A percentile compares a stretch with the other conserved stretches of the same genome.
These are phyloP conservation scores for Molossus alvarezi DNA, from an alignment of 2,797 vertebrate species.

Conservation along the genomic window DNA sequence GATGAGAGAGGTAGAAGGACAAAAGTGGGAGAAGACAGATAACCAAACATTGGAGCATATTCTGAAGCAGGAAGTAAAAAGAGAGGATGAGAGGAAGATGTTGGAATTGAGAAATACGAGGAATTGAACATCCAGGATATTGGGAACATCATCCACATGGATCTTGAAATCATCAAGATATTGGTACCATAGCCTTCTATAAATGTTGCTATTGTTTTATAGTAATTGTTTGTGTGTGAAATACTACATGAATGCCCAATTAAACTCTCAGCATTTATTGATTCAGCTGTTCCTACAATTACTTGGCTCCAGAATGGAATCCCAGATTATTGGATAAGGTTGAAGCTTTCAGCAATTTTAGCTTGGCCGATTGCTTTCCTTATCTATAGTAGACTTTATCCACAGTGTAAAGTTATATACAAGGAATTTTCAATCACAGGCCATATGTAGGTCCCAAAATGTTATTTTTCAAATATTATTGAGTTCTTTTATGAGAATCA, in stretches of 20 bases:
- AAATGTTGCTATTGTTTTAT: not conserved
- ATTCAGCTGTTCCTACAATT: not conserved
- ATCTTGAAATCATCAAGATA: not conserved
- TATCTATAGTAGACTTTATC: not conserved
- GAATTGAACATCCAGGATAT: not conserved
- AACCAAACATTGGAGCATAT: not conserved
- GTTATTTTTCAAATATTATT: slow-evolving; percentile 18
- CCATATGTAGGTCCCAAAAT: not conserved
- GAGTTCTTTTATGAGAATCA: not conserved
- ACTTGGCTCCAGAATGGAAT: not conserved
- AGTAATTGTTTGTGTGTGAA: not conserved
- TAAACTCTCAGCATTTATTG: not conserved
- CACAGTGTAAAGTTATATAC: not conserved
- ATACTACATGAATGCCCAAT: not conserved
- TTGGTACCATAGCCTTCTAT: not conserved
- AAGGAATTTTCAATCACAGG: not conserved
- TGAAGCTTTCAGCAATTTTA: not conserved
- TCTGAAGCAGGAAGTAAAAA: not conserved
- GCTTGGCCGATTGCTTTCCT: not conserved
- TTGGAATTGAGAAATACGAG: not conserved
- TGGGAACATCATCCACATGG: not conserved
- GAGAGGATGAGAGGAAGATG: not conserved
- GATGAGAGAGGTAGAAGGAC: not conserved
- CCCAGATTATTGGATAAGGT: not conserved
- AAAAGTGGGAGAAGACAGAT: not conserved